phyloP scores from a whole-genome alignment of 2,797 vertebrate genomes.

The Morelia viridis region DNA sequence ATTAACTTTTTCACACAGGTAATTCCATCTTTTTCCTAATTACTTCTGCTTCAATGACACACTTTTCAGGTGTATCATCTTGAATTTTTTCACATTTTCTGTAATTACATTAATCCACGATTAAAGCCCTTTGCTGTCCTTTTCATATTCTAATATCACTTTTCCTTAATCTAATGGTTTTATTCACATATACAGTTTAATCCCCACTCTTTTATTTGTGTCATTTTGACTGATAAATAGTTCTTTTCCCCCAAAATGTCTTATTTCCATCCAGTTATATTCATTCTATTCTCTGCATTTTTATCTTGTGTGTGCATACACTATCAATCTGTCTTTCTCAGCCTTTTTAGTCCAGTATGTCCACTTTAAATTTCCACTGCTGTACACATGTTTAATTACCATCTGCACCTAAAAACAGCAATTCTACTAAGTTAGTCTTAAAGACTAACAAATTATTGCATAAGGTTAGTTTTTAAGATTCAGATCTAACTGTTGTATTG shows the following conservation, averaged over 20 bases:
- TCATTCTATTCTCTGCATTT: background rate
- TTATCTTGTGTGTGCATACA: background rate
- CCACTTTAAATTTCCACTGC: background rate
- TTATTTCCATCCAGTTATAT: background rate
- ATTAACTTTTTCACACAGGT: background rate
- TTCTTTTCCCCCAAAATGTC: background rate
- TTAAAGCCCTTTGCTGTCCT: background rate
- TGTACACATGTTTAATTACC: background rate
- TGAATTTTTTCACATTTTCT: background rate
- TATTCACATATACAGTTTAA: background rate
- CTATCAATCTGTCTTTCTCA: background rate
- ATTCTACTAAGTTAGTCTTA: background rate
- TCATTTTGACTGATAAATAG: background rate
- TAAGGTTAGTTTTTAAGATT: background rate
- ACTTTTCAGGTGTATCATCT: background rate
- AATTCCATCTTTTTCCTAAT: background rate
- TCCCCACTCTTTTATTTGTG: background rate
- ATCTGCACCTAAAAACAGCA: background rate
- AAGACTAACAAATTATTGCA: background rate
- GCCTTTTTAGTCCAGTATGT: background rate
- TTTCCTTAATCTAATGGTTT: background rate
- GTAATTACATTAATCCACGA: background rate
- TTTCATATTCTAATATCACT: background rate
- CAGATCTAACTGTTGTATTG: background rate
- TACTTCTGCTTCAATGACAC: background rate